phyloP scores from a whole-genome alignment of 2,888 invertebrate genomes.

The Gari tellinella region DNA sequence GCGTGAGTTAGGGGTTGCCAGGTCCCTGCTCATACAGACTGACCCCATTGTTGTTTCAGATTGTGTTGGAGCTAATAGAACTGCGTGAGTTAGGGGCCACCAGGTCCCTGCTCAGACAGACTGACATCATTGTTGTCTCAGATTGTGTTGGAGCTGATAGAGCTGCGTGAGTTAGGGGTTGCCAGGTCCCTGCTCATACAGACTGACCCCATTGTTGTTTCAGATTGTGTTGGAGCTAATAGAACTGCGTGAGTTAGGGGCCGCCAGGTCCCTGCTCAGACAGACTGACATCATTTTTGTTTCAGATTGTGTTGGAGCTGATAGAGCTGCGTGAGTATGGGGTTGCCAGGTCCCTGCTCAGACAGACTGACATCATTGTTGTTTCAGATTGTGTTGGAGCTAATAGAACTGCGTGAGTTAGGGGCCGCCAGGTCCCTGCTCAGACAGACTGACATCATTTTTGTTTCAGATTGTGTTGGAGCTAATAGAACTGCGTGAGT shows the following conservation, averaged over 20 bases:
- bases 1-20: no score
- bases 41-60: no score
- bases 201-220: no score
- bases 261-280: constrained; percentile 96
- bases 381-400: constrained; percentile 94
- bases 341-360: no score
- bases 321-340: no score
- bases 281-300: no score
- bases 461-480: constrained; percentile 95
- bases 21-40: no score
- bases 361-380: no score
- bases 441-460: constrained; percentile 98
- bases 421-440: constrained; percentile 98
- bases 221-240: constrained; percentile 97
- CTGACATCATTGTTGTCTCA: constrained; percentile 99
- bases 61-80: constrained; percentile 98
- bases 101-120: constrained; percentile 95
- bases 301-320: no score
- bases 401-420: constrained; percentile 97
- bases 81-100: constrained; percentile 98
- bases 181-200: no score
- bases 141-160: no score
- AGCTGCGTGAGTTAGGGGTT: no score
- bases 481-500: constrained; percentile 97
- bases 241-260: constrained; percentile 98